Conservation (phyloP, 2,888 invertebrate species). For the Drosophila parthenogenetica region DNA sequence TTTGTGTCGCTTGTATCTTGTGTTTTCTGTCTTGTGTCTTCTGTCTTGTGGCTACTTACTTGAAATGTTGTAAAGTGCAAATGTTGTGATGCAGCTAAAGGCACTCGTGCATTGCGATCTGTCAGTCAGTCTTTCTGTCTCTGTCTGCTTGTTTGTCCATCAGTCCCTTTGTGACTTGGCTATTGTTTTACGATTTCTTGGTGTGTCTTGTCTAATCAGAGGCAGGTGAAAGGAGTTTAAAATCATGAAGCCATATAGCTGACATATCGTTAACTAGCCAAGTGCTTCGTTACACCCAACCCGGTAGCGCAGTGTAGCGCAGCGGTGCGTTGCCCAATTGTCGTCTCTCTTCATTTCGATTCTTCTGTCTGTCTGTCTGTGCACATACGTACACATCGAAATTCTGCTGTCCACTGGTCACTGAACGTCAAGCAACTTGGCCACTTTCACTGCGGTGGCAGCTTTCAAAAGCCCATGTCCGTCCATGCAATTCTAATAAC, state of each 20-base stretch:
- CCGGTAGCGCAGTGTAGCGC: constrained; percentile 77
- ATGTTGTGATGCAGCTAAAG: constrained; percentile 41
- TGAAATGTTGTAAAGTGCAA: constrained; percentile 14
- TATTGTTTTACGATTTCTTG: constrained; percentile 55
- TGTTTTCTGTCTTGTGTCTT: neutral
- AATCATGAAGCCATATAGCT: constrained; percentile 74
- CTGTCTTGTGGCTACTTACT: constrained; percentile 16
- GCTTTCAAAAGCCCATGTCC: constrained; percentile 52
- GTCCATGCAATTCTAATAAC: constrained; percentile 72
- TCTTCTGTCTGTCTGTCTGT: constrained; percentile 34
- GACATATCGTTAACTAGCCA: constrained; percentile 72
- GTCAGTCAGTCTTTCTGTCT: neutral
- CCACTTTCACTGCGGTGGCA: constrained; percentile 68
- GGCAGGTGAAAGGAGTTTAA: constrained; percentile 72
- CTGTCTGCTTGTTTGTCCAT: constrained; percentile 1
- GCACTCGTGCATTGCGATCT: constrained; percentile 69
- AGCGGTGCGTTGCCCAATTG: constrained; percentile 50
- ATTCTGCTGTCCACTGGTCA: constrained; percentile 37
- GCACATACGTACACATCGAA: constrained; percentile 25
- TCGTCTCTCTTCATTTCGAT: constrained; percentile 28
- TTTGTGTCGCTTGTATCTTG: constrained; percentile 18
- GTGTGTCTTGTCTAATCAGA: constrained; percentile 65
- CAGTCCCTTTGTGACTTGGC: constrained; percentile 43
- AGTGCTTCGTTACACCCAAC: constrained; percentile 73
- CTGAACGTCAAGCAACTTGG: constrained; percentile 15